phyloP scores from a whole-genome alignment of 2,888 invertebrate genomes.

The Papilio protenor region DNA sequence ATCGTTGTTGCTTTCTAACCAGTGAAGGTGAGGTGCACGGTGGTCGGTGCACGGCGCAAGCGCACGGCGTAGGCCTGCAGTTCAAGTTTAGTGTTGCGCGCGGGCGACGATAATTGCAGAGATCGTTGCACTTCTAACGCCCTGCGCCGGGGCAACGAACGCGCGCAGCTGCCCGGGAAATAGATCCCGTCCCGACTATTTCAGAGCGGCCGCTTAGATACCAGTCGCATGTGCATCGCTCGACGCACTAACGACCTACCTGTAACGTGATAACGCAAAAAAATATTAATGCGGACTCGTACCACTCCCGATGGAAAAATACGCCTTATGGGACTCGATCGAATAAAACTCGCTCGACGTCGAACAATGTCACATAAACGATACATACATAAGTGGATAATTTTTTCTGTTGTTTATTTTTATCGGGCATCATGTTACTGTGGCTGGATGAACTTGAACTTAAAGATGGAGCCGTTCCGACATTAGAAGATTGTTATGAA shows the following conservation, averaged over 20 bases:
- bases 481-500: slow-evolving; percentile 2
- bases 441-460: slow-evolving; percentile 21
- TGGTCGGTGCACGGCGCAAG: slow-evolving; percentile 58
- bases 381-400: slow-evolving; percentile 25
- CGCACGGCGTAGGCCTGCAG: slow-evolving; percentile 68
- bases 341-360: slow-evolving; percentile 34
- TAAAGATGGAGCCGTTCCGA: not conserved
- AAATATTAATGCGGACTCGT: slow-evolving; percentile 45
- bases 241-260: slow-evolving; percentile 60
- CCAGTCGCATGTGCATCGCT: slow-evolving; percentile 62
- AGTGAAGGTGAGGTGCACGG: slow-evolving; percentile 80
- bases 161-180: slow-evolving; percentile 82
- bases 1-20: slow-evolving; percentile 80
- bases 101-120: slow-evolving; percentile 72
- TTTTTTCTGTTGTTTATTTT: slow-evolving; percentile 20
- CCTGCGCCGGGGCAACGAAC: slow-evolving; percentile 79
- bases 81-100: slow-evolving; percentile 77
- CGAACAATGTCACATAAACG: slow-evolving; percentile 30
- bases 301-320: slow-evolving; percentile 50
- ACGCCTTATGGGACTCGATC: slow-evolving; percentile 43
- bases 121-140: slow-evolving; percentile 83
- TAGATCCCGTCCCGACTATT: slow-evolving; percentile 83
- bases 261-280: slow-evolving; percentile 68
- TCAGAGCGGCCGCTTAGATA: slow-evolving; percentile 77
- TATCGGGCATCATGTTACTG: slow-evolving; percentile 22